Conservation (phyloP, 1,140 invertebrate species). For the Halesus radiatus region DNA sequence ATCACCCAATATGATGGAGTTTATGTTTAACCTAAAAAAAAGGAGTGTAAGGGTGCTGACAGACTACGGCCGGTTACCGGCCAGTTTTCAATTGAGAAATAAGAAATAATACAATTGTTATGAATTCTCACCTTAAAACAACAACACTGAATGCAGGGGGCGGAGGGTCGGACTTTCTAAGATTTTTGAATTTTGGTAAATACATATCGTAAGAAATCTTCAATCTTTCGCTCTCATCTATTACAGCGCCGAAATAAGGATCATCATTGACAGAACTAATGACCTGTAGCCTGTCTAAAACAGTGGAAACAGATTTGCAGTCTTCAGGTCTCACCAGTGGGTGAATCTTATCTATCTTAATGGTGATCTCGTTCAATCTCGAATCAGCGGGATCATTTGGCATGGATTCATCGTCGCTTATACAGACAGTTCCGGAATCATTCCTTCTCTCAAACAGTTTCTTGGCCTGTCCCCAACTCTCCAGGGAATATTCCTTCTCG, state of each 20-base stretch:
- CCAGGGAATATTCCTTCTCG: constrained; percentile 37
- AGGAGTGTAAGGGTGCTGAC: no score
- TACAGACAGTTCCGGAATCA: constrained; percentile 38
- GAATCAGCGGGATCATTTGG: constrained; percentile 5
- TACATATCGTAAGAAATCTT: constrained; percentile 66
- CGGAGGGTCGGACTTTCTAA: constrained; percentile 63
- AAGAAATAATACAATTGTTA: background rate
- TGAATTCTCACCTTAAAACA: constrained; percentile 63
- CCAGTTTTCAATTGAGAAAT: background rate
- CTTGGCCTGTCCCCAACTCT: constrained; percentile 52
- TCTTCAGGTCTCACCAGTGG: constrained; percentile 62
- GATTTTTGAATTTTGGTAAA: constrained; percentile 64
- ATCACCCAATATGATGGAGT: no score
- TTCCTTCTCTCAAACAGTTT: constrained; percentile 43
- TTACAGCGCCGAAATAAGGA: constrained; percentile 51
- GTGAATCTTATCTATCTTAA: constrained; percentile 54
- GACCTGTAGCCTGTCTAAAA: constrained; percentile 63
- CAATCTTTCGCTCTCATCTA: constrained; percentile 45
- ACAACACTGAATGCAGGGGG: constrained; percentile 64
- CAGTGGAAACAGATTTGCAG: constrained; percentile 59
- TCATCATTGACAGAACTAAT: constrained; percentile 56
- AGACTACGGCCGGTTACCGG: no score
- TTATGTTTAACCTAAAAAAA: no score
- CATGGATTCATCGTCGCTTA: constrained; percentile 61
- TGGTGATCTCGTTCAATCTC: constrained; percentile 40